Percentiles rank a stretch among this genome's conserved stretches.
Evolutionary conservation across 2,888 invertebrate species (phyloP).

Genomic region (Agrochola lota): DNA sequence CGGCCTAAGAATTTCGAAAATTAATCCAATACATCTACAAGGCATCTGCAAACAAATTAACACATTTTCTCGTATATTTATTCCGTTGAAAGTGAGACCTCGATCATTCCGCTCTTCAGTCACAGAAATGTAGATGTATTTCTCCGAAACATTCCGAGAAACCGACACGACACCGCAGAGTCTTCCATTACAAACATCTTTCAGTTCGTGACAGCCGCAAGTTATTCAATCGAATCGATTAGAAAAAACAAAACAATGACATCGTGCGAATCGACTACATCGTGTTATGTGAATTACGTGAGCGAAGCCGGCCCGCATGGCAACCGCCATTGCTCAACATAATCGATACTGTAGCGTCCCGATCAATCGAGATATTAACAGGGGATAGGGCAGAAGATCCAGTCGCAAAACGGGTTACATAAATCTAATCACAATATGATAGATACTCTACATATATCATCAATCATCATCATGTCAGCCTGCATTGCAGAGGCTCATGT

Average conservation of each 20-base stretch:
- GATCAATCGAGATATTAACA: conserved; percentile 59
- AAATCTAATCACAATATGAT: neutral
- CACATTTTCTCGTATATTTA: neutral
- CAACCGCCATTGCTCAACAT: conserved; percentile 64
- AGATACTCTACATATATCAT: neutral
- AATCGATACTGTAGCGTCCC: conserved; percentile 63
- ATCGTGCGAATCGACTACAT: conserved; percentile 71
- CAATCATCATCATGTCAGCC: neutral
- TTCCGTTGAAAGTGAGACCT: conserved; percentile 31
- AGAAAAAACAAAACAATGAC: conserved; percentile 71
- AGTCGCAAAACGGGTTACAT: neutral
- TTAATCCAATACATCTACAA: neutral
- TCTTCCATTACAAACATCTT: conserved; percentile 44
- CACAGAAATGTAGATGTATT: conserved; percentile 29
- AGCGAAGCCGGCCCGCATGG: conserved; percentile 56
- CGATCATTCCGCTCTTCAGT: conserved; percentile 10
- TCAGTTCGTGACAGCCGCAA: conserved; percentile 57
- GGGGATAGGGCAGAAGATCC: conserved; percentile 33
- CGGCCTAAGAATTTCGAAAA: neutral
- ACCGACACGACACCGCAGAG: conserved; percentile 15
- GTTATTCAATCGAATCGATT: conserved; percentile 71
- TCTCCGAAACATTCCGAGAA: conserved; percentile 39
- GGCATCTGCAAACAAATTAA: neutral
- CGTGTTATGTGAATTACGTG: conserved; percentile 66
- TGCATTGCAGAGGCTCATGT: neutral